phyloP scores from a whole-genome alignment of 2,797 vertebrate genomes.

The Brachymystax lenok region DNA sequence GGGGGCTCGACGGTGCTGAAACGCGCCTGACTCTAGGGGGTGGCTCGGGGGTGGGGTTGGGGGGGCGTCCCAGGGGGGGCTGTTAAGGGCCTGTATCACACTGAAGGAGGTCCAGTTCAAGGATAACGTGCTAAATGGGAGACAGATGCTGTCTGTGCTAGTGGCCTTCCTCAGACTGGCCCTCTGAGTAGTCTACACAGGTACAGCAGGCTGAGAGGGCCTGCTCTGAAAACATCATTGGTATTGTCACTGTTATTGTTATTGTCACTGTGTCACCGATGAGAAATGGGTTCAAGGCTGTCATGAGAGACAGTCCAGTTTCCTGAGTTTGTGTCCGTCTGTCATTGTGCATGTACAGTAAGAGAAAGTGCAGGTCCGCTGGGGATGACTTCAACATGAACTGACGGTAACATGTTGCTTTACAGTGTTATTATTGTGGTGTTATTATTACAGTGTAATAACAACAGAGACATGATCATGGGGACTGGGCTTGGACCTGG shows the following conservation, averaged over 20 bases:
- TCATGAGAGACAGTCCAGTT: not conserved
- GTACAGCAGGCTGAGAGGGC: no score
- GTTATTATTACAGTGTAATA: not conserved
- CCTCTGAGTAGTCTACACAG: not conserved
- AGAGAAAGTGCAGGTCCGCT: not conserved
- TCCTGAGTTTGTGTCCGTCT: not conserved
- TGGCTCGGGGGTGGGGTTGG: not conserved
- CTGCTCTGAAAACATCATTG: not conserved
- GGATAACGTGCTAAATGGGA: constrained; percentile 56
- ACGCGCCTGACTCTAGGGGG: constrained; percentile 15
- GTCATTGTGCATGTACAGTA: not conserved
- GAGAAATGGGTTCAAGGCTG: not conserved
- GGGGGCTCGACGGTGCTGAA: constrained; percentile 49
- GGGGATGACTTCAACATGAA: not conserved
- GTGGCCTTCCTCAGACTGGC: constrained; percentile 21
- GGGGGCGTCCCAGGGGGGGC: not conserved
- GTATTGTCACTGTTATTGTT: not conserved
- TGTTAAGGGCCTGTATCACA: constrained; percentile 33
- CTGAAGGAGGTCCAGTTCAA: constrained; percentile 54
- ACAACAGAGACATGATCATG: not conserved
- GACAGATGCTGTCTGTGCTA: constrained; percentile 54
- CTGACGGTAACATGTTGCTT: not conserved
- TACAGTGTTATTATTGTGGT: not conserved
- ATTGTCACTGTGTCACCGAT: not conserved
- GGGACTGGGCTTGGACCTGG: not conserved